Evolutionary conservation across 2,888 invertebrate species (phyloP), one percentile per base, ranked within the genome.

Genomic region (Ophioninae sp.): DNA sequence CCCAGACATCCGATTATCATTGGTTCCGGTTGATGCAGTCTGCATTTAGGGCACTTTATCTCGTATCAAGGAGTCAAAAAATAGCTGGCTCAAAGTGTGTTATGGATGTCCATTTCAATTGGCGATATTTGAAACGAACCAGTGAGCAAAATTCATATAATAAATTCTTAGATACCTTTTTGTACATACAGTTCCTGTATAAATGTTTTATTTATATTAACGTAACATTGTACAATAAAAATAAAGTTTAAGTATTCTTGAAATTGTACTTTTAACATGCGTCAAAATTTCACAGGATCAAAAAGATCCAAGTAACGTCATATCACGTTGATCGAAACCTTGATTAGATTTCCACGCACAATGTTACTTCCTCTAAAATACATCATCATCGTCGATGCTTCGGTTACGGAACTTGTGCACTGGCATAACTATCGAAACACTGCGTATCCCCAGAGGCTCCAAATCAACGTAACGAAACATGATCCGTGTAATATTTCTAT

Each of bases 381-480:
- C 50, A 50, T 50, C 50, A 50, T 50, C 50, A 5, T 13, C 44
- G 44, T 44, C 8, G 0, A 13, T 50, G 17, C 50, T 17, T 50
- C 50, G 50, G 50, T 50, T 17, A 17, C 50, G 50, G 10, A 10
- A 65, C 39, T 20, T 41, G 65, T 41, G 41, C 7, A 20, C 20
- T 65, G 41, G 8, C 41, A 65, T 41, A 20, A 41, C 41, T n/a
- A 39, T 65, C 65, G 65, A 20, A 41, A 20, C 10, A 21, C 30
- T 37, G 13, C 17, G 6, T 6, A 50, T 10, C 8, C 13, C 62
- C 62, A 30, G 17, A 62, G 37, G n/a, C 21, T 21, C 39, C 20
- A 41, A 65, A 65, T 65, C 65, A 65, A 65, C 65, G 39, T 41
- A 41, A 65, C 20, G 39, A 20, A 0, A 39, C 39, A n/a, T 41